Evolutionary conservation across 1,140 invertebrate species (phyloP).

Genomic region (Archivesica marissinica): DNA sequence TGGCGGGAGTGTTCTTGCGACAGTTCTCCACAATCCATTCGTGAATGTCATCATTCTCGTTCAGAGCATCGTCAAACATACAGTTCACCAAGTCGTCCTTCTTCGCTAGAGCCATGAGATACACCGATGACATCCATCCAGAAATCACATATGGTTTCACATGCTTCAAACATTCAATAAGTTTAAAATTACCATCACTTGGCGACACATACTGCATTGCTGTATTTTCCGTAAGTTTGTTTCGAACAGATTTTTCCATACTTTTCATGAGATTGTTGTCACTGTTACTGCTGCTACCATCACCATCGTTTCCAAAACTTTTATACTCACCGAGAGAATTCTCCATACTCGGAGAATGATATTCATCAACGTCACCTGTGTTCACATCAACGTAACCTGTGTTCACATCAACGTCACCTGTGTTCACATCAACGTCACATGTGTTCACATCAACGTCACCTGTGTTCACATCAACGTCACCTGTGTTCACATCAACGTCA

Average conservation of each 20-base stretch:
- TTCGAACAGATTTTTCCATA: conserved; percentile 6
- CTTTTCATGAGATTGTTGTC: conserved; percentile 16
- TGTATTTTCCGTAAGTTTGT: conserved; percentile 18
- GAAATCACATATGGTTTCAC: conserved; percentile 40
- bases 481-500: background rate
- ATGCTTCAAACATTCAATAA: conserved; percentile 19
- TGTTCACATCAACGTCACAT: background rate
- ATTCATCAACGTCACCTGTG: background rate
- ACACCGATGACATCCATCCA: conserved; percentile 33
- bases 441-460: background rate
- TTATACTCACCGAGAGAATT: background rate
- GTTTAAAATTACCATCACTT: background rate
- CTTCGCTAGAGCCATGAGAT: conserved; percentile 44
- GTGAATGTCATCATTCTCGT: conserved; percentile 29
- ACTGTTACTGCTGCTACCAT: conserved; percentile 11
- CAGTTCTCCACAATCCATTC: conserved; percentile 46
- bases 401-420: background rate
- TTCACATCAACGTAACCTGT: background rate
- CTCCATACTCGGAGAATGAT: background rate
- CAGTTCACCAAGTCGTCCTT: conserved; percentile 46
- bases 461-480: background rate
- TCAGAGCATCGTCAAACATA: conserved; percentile 35
- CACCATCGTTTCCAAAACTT: background rate
- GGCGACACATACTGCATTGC: background rate
- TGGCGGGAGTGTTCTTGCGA: background rate